Percentiles rank a stretch among this genome's conserved stretches.
Conservation (phyloP, 2,797 vertebrate genomes). For the Bovichtus variegatus region DNA sequence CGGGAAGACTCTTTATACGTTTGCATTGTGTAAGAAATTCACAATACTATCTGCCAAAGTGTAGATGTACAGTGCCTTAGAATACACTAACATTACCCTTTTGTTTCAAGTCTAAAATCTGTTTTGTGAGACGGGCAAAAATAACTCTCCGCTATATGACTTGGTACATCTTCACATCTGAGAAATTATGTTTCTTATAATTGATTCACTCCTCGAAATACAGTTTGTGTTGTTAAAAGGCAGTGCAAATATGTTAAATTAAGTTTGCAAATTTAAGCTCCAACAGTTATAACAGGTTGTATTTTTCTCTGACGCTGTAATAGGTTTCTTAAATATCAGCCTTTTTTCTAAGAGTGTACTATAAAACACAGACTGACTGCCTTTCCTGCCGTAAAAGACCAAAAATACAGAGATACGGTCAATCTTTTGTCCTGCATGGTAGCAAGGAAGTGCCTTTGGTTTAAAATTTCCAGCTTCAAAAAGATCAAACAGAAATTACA, state of each 20-base stretch:
- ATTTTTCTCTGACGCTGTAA: constrained; percentile 50
- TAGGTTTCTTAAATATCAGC: constrained; percentile 42
- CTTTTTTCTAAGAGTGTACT: constrained; percentile 57
- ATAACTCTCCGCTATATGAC: constrained; percentile 49
- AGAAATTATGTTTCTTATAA: constrained; percentile 56
- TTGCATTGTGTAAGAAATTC: constrained; percentile 89
- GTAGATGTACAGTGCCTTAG: constrained; percentile 99
- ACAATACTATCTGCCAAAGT: constrained; percentile 97
- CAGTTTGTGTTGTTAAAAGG: constrained; percentile 31
- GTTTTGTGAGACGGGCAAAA: constrained; percentile 53
- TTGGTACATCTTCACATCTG: constrained; percentile 61
- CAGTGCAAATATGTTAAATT: constrained; percentile 34
- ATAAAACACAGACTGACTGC: constrained; percentile 74
- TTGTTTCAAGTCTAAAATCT: constrained; percentile 47
- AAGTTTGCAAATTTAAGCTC: constrained; percentile 24
- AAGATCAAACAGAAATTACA: constrained; percentile 83
- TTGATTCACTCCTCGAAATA: constrained; percentile 67
- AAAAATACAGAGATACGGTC: constrained; percentile 83
- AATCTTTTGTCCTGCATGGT: constrained; percentile 90
- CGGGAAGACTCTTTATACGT: constrained; percentile 88
- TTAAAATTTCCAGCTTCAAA: constrained; percentile 94
- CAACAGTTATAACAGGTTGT: constrained; percentile 36
- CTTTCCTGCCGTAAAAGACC: constrained; percentile 84
- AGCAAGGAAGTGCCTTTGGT: constrained; percentile 99
- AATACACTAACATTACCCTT: constrained; percentile 73